Conservation (phyloP, 2,113 vertebrate genomes). For the Ageneiosus marmoratus region DNA sequence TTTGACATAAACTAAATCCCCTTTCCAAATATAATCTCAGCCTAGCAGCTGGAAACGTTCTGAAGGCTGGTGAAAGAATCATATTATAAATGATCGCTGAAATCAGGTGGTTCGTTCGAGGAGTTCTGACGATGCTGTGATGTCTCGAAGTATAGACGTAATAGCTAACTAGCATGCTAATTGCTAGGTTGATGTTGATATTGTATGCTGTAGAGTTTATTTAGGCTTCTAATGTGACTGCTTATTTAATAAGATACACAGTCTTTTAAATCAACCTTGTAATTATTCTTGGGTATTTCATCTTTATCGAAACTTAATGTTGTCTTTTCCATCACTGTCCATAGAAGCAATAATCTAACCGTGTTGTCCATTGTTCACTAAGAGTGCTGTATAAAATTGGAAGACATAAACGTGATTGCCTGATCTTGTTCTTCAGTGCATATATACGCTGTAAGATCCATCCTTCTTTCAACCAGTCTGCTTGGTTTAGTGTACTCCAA, state of each 20-base stretch:
- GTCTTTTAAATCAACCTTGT: neutral
- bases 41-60: slow-evolving; percentile 5
- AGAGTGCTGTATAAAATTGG: neutral
- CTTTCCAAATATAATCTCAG: slow-evolving; percentile 10
- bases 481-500: slow-evolving; percentile 27
- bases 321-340: neutral
- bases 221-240: neutral
- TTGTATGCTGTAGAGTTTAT: no score
- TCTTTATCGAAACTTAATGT: neutral
- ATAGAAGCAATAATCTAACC: neutral
- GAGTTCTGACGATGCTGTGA: neutral
- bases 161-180: neutral
- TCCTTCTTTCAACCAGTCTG: neutral
- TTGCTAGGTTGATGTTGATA: no score
- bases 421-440: neutral
- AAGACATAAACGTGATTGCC: neutral
- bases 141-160: neutral
- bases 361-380: neutral
- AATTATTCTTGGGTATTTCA: neutral
- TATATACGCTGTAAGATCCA: neutral
- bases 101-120: neutral
- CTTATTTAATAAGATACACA: neutral
- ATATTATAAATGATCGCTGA: slow-evolving; percentile 13
- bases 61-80: neutral
- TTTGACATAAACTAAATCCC: slow-evolving; percentile 18